These are phyloP conservation scores for Chloroclysta siterata DNA, from an alignment of 2,888 invertebrate genomes.

Conservation along the genomic window DNA sequence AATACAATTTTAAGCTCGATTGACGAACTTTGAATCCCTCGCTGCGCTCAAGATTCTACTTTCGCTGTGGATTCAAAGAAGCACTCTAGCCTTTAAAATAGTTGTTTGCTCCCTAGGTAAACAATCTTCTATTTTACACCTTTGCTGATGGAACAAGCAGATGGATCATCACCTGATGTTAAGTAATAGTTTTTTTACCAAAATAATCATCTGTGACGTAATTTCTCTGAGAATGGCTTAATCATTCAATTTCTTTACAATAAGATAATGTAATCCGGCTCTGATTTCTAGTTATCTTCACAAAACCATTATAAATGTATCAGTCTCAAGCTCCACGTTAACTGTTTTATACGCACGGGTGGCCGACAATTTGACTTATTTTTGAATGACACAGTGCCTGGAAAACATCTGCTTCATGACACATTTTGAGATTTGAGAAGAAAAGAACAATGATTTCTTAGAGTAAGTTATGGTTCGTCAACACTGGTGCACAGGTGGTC, in stretches of 20 bases:
- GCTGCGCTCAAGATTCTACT: too few relatives aligned
- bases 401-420: neutral
- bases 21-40: too few relatives aligned
- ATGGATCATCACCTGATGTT: too few relatives aligned
- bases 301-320: conserved; percentile 62
- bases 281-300: conserved; percentile 53
- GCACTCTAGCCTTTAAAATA: neutral
- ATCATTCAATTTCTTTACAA: conserved; percentile 6
- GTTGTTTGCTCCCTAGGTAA: neutral
- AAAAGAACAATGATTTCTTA: neutral
- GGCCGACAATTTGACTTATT: conserved; percentile 76
- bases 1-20: too few relatives aligned
- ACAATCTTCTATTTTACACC: too few relatives aligned
- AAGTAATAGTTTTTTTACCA: too few relatives aligned
- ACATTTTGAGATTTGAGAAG: too few relatives aligned
- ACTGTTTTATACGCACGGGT: conserved; percentile 66
- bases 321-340: conserved; percentile 51
- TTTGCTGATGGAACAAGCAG: too few relatives aligned
- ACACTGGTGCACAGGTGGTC: too few relatives aligned
- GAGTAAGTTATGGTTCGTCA: too few relatives aligned
- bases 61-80: too few relatives aligned
- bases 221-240: neutral
- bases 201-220: too few relatives aligned
- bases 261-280: conserved; percentile 14
- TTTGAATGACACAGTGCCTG: conserved; percentile 24